Base-by-base conservation (phyloP, 2,888 invertebrate genomes). In the Watsonalla binaria region DNA sequence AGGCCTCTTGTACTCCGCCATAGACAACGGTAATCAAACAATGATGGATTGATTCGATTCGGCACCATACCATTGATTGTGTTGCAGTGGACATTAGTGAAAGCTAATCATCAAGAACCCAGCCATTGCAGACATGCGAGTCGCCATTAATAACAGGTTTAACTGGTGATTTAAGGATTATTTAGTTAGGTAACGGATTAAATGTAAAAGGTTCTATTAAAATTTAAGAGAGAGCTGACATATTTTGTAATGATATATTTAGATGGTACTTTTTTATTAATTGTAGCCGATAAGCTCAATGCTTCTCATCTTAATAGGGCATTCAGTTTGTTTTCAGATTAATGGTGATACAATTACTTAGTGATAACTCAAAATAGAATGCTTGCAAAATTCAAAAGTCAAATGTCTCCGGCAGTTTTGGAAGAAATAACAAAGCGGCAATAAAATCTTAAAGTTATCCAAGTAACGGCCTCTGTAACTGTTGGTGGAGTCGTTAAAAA, bases 21-120 rank as follows among this genome's bases (percentile, higher is more conserved):
- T 60, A 79, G 80, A 82, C 82, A 81, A 79, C 80, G 80, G 65
- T 64, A 66, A 67, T 68, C 70, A 77, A 82, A 83, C 84, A 83
- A 84, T 80, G 64, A 76, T 66, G 63, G 67, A 77, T 78, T 79
- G 78, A 84, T 82, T 80, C 58, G 71, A 64, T 52, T 60, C 72
- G 68, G 65, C 63, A 62, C 65, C 63, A 62, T 60, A 65, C 60
- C 50, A 54, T 66, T 57, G 59, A 39, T 55, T 55, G 62, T 71
- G 70, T 72, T 62, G 55, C 59, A 64, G 61, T 59, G 61, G 65
- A 61, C 68, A 72, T 59, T 61, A 64, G 78, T 75, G 79, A 82
- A 83, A 84, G 78, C 70, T 62, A 68, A 65, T 64, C 57, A 62
- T 60, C 51, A 47, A 57, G 51, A 49, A 47, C 53, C 54, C 58